Base-by-base conservation (phyloP, 2,888 invertebrate species). In the Agrotis clavis region DNA sequence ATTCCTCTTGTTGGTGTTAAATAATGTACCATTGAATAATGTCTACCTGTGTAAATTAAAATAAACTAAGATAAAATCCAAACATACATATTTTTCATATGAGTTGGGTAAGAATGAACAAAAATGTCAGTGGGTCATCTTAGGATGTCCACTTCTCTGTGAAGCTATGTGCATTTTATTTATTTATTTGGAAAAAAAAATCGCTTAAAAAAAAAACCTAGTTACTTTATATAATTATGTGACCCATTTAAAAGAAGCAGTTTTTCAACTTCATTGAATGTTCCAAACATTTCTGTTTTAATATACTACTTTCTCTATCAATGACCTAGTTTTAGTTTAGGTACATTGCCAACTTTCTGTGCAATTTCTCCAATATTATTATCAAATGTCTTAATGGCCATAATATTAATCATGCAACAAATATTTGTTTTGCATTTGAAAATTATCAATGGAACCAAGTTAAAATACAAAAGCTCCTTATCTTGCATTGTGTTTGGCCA, bases 241-340 rank as follows among this genome's bases (percentile, higher is more conserved):
- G 25, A 4, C 25, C 25, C 25, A 25, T 25, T 25, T 25, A 25
- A 25, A 25, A 25, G 25, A n/a, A n/a, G n/a, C n/a, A n/a, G 6
- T 35, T 41, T 41, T 41, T 30, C 21, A n/a, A 54, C 48, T 25
- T 14, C 21, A 35, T 71, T 71, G 35, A 62, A 25, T 6, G 19
- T 21, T 51, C 41, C 51, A n/a, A 41, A 35, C 13, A 16, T 56
- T 50, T 14, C 48, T 13, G n/a, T 25, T 50, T 51, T 1, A 25
- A 50, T 79, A 48, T 53, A 51, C 54, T 13, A 61, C 70, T 81
- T 78, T 81, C 77, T 61, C 78, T 77, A 48, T 66, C 35, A 47
- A 59, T 77, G 77, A 60, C 78, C 81, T 62, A 77, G 51, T 66
- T 78, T 59, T 57, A 35, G 21, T 61, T 56, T 48, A n/a, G n/a